Conservation (phyloP, 2,113 vertebrate genomes). For the Pionites leucogaster region DNA sequence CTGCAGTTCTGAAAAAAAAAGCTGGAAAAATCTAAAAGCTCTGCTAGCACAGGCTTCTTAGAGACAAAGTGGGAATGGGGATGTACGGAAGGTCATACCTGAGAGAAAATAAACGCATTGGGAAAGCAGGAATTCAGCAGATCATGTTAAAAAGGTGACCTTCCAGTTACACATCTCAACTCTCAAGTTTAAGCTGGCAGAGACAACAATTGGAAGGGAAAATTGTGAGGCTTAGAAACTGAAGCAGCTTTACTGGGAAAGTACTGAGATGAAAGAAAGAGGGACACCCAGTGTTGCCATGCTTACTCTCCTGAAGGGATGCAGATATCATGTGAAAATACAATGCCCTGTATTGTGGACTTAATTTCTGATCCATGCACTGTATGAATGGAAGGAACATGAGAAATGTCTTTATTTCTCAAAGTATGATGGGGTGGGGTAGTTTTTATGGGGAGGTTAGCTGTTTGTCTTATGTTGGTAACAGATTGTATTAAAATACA, state of each 20-base stretch:
- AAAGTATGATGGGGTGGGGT: neutral
- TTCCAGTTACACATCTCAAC: neutral
- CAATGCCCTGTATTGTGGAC: neutral
- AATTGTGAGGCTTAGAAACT: neutral
- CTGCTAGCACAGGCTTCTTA: neutral
- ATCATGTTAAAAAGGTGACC: neutral
- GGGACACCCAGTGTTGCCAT: neutral
- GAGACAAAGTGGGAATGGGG: neutral
- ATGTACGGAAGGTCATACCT: neutral
- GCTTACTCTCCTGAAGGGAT: neutral
- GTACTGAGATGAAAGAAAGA: neutral
- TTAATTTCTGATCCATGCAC: neutral
- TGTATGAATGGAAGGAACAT: neutral
- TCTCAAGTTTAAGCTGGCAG: neutral
- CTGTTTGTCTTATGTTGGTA: neutral
- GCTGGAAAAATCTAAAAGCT: neutral
- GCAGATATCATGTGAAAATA: neutral
- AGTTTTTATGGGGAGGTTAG: rapidly evolving
- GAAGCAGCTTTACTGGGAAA: neutral
- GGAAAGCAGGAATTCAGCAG: neutral
- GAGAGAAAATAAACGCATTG: neutral
- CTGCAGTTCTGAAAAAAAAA: neutral
- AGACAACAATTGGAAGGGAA: neutral
- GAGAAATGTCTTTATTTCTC: neutral
- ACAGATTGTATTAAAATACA: neutral